Evolutionary conservation across 2,113 vertebrate genomes (phyloP).

Genomic region (Mola mola): DNA sequence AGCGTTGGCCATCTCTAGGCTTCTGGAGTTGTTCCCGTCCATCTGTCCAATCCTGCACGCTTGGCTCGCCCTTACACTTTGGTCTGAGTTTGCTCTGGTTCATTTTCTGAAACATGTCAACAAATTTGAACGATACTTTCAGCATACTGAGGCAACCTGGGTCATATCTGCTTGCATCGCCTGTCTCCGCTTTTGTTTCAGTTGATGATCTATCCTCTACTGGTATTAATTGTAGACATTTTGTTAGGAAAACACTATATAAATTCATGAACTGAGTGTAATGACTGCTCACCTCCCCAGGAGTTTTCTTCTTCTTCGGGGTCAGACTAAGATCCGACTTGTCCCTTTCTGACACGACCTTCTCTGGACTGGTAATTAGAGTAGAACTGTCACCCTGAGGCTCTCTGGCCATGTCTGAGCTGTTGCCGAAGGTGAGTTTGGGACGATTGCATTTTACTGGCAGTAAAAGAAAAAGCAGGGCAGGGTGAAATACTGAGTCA

Average conservation of each 20-base stretch:
- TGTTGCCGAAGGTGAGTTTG: constrained; percentile 73
- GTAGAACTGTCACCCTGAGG: constrained; percentile 44
- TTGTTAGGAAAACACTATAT: background rate
- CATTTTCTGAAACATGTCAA: constrained; percentile 63
- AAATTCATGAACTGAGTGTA: no score
- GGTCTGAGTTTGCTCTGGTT: constrained; percentile 52
- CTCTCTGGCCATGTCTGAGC: constrained; percentile 54
- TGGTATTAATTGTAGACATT: background rate
- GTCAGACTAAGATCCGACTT: constrained; percentile 68
- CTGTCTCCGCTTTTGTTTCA: background rate
- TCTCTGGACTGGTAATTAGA: constrained; percentile 21
- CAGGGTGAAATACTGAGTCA: background rate
- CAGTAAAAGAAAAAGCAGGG: background rate
- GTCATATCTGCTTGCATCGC: background rate
- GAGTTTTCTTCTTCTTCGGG: constrained; percentile 1
- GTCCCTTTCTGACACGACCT: background rate
- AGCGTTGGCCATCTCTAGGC: constrained; percentile 77
- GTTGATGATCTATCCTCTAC: no score
- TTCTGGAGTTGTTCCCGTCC: constrained; percentile 66
- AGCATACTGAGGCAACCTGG: no score
- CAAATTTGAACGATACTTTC: background rate
- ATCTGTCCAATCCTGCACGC: constrained; percentile 54
- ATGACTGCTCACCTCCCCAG: constrained; percentile 62
- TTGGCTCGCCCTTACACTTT: constrained; percentile 63
- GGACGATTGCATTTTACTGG: constrained; percentile 72